phyloP scores from a whole-genome alignment of 2,888 invertebrate species.

The Chirona hameri region DNA sequence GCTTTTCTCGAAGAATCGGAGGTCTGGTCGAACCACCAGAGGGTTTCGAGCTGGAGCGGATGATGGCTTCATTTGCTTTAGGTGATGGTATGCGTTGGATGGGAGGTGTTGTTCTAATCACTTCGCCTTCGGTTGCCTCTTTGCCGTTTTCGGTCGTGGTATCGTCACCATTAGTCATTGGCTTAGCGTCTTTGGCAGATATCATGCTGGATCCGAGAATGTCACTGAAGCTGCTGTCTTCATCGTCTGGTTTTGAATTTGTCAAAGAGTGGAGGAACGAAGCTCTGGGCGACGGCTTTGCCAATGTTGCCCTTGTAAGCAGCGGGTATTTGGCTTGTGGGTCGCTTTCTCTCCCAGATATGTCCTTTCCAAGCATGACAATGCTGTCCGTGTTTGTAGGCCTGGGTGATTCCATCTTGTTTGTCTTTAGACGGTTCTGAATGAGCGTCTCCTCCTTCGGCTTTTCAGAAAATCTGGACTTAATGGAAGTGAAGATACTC shows the following conservation, averaged over 20 bases:
- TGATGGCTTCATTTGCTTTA: background rate
- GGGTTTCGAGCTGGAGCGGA: background rate
- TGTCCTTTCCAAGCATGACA: too few species aligned
- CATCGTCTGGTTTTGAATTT: background rate
- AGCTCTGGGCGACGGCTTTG: background rate
- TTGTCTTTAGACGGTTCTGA: background rate
- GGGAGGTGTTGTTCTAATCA: background rate
- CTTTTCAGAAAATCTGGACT: background rate
- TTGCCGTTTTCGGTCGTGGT: background rate
- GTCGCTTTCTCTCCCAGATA: background rate
- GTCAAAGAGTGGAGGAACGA: background rate
- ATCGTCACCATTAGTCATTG: background rate
- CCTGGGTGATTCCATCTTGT: background rate
- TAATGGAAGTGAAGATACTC: background rate
- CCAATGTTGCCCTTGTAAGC: background rate
- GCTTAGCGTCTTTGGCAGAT: background rate
- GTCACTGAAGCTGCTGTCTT: background rate
- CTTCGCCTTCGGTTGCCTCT: background rate
- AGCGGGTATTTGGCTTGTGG: background rate
- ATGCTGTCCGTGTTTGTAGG: background rate
- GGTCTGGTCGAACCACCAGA: constrained; percentile 37
- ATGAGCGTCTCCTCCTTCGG: background rate
- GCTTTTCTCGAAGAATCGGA: constrained; percentile 41
- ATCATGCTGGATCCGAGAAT: background rate
- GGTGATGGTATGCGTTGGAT: background rate